phyloP scores from a whole-genome alignment of 2,113 vertebrate genomes.

The Aegotheles bennettii region DNA sequence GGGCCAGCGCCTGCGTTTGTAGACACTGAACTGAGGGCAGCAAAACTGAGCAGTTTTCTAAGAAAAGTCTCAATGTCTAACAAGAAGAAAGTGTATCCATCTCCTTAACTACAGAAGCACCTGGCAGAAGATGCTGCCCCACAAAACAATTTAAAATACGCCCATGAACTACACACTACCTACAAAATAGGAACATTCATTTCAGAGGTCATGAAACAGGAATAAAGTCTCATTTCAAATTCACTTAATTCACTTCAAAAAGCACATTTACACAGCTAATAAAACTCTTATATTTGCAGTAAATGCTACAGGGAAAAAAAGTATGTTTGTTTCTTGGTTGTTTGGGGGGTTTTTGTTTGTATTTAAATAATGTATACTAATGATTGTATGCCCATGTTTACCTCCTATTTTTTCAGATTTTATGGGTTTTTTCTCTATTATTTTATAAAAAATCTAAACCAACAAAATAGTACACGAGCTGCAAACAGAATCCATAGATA shows the following conservation, averaged over 20 bases:
- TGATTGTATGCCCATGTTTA: background rate
- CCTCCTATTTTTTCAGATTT: background rate
- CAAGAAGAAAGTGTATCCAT: background rate
- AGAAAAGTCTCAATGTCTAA: background rate
- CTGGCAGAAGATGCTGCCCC: background rate
- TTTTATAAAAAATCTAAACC: background rate
- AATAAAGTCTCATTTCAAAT: background rate
- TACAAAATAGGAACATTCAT: background rate
- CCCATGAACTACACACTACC: background rate
- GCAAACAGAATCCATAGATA: background rate
- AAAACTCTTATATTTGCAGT: background rate
- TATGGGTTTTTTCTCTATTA: background rate
- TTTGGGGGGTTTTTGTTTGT: background rate
- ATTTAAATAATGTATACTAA: background rate
- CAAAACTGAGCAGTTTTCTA: background rate
- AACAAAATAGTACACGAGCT: background rate
- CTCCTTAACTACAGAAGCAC: background rate
- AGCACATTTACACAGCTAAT: background rate
- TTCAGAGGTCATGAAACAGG: background rate
- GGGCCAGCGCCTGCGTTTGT: background rate
- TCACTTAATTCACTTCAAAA: background rate
- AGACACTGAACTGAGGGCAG: background rate
- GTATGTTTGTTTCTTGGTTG: background rate
- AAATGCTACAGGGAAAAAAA: background rate
- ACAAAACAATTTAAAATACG: background rate